Conservation (phyloP, 2,113 vertebrate genomes). For the Garra rufa region DNA sequence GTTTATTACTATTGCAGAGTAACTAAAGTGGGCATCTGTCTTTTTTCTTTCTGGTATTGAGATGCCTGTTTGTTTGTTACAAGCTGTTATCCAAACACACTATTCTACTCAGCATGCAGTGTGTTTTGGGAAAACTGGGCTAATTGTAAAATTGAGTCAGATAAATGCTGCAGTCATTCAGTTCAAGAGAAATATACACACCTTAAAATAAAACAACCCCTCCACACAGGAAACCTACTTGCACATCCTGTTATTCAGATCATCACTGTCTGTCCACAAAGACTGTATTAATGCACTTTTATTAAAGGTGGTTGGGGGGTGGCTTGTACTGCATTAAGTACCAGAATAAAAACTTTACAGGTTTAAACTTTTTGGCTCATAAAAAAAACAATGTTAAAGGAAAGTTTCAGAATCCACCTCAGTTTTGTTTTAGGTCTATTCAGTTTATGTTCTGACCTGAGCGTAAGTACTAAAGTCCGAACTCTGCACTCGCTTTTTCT, state of each 20-base stretch:
- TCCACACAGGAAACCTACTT: neutral
- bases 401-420: neutral
- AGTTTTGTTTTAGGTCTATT: neutral
- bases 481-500: neutral
- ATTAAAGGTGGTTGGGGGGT: too few relatives aligned
- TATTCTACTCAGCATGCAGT: neutral
- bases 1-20: too few relatives aligned
- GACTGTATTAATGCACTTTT: neutral
- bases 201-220: neutral
- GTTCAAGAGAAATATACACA: neutral
- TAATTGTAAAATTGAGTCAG: too few relatives aligned
- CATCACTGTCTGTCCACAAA: neutral
- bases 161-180: neutral
- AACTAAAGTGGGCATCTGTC: too few relatives aligned
- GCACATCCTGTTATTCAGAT: neutral
- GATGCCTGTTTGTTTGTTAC: too few relatives aligned
- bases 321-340: neutral
- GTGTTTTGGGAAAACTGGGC: neutral
- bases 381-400: neutral
- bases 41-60: too few relatives aligned
- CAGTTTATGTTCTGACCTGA: neutral
- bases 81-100: neutral
- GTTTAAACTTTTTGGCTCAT: neutral
- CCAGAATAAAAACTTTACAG: neutral
- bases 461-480: constrained; percentile 24